Conservation (phyloP, 2,888 invertebrate species). For the Nomada flava region DNA sequence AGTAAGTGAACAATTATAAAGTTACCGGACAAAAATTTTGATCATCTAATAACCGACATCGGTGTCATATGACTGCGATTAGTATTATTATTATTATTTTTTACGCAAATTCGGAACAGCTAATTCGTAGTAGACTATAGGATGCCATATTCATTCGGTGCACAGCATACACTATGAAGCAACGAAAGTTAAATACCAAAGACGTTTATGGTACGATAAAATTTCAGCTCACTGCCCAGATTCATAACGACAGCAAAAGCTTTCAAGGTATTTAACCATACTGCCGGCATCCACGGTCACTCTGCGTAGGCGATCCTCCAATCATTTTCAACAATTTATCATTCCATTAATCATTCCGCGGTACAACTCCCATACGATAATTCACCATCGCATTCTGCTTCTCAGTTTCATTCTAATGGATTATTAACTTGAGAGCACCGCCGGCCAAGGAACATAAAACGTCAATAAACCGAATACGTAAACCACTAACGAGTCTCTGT, state of each 20-base stretch:
- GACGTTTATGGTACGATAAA: constrained; percentile 13
- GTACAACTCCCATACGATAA: neutral
- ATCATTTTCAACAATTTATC: constrained; percentile 13
- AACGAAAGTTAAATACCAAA: neutral
- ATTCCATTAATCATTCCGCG: constrained; percentile 8
- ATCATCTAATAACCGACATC: too few relatives aligned
- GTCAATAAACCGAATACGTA: neutral
- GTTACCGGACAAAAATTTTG: too few relatives aligned
- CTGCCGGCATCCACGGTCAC: neutral
- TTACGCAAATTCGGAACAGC: too few relatives aligned
- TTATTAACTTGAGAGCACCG: neutral
- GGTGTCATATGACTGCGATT: too few relatives aligned
- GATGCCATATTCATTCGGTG: too few relatives aligned
- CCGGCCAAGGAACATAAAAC: neutral
- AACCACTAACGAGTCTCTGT: neutral
- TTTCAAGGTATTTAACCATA: neutral
- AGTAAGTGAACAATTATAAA: neutral
- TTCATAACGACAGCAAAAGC: too few relatives aligned
- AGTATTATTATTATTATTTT: too few relatives aligned
- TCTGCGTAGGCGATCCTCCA: constrained; percentile 16
- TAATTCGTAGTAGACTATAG: too few relatives aligned
- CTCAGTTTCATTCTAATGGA: neutral
- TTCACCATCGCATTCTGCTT: neutral
- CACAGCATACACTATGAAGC: neutral
- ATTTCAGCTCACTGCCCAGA: neutral